Evolutionary conservation across 2,113 vertebrate genomes (phyloP).

Genomic region (Cinclus mexicanus): DNA sequence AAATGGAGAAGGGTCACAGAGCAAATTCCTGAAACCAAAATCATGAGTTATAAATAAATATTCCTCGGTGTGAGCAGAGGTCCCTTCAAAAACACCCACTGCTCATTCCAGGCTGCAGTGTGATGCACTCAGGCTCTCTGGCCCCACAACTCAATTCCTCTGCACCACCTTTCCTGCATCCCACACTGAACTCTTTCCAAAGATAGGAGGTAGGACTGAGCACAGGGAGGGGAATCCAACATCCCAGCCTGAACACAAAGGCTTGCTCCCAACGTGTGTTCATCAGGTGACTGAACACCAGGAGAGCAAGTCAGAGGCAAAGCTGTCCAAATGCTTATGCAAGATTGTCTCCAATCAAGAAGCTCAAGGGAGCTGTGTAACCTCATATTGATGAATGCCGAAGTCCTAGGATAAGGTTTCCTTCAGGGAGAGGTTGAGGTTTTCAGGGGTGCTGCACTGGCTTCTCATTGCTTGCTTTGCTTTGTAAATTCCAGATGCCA

Average conservation of each 20-base stretch:
- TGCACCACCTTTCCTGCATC: not conserved
- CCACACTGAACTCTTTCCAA: not conserved
- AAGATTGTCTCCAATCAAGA: not conserved
- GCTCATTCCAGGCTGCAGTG: not conserved
- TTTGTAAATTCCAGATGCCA: not conserved
- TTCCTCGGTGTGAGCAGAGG: not conserved
- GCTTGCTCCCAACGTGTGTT: not conserved
- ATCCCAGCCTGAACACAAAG: not conserved
- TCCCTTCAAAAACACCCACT: not conserved
- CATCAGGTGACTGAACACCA: not conserved
- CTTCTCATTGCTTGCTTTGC: not conserved
- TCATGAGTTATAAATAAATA: conserved; percentile 38
- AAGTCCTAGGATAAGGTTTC: not conserved
- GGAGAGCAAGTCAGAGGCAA: not conserved
- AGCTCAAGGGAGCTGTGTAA: not conserved
- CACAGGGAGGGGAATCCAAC: not conserved
- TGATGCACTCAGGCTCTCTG: not conserved
- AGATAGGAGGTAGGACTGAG: not conserved
- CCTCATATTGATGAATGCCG: not conserved
- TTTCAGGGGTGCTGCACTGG: not conserved
- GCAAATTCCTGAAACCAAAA: conserved; percentile 50
- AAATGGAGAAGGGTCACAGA: conserved; percentile 26
- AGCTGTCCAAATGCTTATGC: not conserved
- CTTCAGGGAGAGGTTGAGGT: not conserved
- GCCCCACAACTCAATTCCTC: not conserved